Conservation (phyloP, 2,888 invertebrate species). For the Argyresthia albistria region DNA sequence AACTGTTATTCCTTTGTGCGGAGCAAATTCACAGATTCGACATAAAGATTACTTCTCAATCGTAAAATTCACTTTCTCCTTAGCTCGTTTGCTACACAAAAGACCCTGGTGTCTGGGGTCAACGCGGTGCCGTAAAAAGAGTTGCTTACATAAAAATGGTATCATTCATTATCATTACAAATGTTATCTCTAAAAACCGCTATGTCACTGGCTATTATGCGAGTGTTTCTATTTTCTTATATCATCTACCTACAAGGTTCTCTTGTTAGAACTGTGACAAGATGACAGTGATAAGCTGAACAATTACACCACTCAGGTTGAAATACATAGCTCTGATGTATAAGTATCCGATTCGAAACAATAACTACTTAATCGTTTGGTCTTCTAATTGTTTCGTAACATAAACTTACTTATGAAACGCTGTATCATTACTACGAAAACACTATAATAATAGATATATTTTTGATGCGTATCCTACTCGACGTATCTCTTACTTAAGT, state of each 20-base stretch:
- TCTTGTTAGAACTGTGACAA: conserved; percentile 55
- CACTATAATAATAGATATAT: no score
- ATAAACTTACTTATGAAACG: no score
- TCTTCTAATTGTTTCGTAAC: no score
- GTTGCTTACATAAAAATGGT: conserved; percentile 14
- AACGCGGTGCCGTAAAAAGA: not conserved
- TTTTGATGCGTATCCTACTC: no score
- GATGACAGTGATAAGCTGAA: conserved; percentile 38
- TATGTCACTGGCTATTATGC: conserved; percentile 31
- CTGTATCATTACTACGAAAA: no score
- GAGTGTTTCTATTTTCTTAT: conserved; percentile 33
- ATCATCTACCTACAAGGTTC: conserved; percentile 20
- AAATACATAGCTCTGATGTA: conserved; percentile 12
- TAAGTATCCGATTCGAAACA: not conserved
- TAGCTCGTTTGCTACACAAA: not conserved
- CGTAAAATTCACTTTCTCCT: conserved; percentile 5
- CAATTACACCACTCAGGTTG: conserved; percentile 13
- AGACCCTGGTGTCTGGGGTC: not conserved
- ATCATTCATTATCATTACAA: conserved; percentile 28
- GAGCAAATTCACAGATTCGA: conserved; percentile 6
- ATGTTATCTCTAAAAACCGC: conserved; percentile 25
- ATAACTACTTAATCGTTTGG: not conserved
- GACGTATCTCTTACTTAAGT: no score
- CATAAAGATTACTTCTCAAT: conserved; percentile 3
- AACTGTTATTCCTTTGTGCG: conserved; percentile 29